phyloP scores from a whole-genome alignment of 2,113 vertebrate species.

The Gallinago undulata region DNA sequence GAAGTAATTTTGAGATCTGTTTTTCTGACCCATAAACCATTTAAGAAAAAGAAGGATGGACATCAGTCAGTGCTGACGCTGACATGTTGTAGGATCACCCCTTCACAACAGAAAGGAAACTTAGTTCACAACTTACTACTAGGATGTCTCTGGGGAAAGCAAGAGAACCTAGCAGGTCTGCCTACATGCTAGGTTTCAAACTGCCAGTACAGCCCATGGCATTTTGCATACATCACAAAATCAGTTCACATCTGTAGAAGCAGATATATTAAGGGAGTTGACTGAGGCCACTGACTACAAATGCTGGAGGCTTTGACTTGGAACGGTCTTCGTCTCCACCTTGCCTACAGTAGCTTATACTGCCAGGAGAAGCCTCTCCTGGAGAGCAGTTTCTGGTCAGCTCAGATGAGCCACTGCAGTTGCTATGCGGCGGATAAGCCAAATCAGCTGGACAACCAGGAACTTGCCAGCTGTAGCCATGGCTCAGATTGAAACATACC shows the following conservation, averaged over 20 bases:
- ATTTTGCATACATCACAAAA: neutral
- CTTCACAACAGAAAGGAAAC: neutral
- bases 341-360: neutral
- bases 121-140: neutral
- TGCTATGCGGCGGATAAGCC: fast-evolving
- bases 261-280: neutral
- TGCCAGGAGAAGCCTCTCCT: neutral
- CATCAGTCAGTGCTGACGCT: neutral
- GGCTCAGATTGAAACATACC: neutral
- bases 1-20: neutral
- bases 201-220: neutral
- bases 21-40: neutral
- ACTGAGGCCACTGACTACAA: neutral
- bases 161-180: neutral
- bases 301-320: neutral
- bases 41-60: neutral
- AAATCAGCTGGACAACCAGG: neutral
- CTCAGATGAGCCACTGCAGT: neutral
- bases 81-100: neutral
- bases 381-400: neutral
- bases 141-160: neutral
- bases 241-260: neutral
- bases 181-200: neutral
- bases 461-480: neutral
- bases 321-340: neutral